phyloP scores from a whole-genome alignment of 37 sponge, comb jelly and placozoan species.

The Beroe forskalii region DNA sequence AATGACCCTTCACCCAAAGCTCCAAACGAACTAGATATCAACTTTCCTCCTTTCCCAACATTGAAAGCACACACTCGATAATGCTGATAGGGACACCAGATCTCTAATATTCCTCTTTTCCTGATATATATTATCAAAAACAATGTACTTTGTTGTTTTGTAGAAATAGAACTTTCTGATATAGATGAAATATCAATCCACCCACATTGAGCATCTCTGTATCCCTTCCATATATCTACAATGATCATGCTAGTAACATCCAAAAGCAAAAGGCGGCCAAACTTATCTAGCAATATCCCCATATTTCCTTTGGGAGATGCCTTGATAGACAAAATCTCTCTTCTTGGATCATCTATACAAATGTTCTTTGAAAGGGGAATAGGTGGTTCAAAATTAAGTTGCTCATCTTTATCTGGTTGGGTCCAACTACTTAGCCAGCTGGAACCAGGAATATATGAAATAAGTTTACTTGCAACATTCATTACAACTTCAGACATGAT shows the following conservation, averaged over 20 bases:
- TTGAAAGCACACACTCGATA: constrained; percentile 28
- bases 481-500: constrained; percentile 61
- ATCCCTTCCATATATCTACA: constrained; percentile 59
- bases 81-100: constrained; percentile 64
- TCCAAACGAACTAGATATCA: constrained; percentile 10
- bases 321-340: constrained; percentile 29
- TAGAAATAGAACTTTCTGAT: background rate
- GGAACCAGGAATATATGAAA: constrained; percentile 58
- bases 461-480: constrained; percentile 38
- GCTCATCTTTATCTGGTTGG: background rate
- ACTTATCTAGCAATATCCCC: constrained; percentile 3
- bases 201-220: constrained; percentile 62
- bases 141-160: background rate
- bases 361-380: constrained; percentile 42
- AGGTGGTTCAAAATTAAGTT: constrained; percentile 48
- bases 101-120: constrained; percentile 25
- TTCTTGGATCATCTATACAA: constrained; percentile 58
- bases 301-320: constrained; percentile 37
- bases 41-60: constrained; percentile 21
- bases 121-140: constrained; percentile 15
- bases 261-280: constrained; percentile 37
- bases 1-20: constrained; percentile 54
- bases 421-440: constrained; percentile 57
- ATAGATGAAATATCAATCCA: background rate
- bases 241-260: constrained; percentile 55